Evolutionary conservation across 1,140 invertebrate species (phyloP).

Genomic region (Brachionus plicatilis): DNA sequence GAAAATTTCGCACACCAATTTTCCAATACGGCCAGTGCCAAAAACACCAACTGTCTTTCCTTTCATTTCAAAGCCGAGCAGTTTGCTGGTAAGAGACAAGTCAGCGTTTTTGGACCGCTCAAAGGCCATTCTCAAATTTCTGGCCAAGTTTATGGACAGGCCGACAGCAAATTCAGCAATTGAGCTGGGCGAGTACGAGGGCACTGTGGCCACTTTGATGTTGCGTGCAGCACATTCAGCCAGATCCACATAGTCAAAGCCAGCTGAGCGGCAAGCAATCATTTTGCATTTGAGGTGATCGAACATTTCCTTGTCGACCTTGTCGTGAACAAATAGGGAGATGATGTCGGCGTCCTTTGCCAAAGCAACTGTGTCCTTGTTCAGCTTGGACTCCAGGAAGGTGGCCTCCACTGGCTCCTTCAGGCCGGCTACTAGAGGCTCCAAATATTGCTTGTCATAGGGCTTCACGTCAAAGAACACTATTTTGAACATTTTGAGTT

Average conservation of each 20-base stretch:
- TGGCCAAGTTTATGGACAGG: background rate
- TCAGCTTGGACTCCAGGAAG: background rate
- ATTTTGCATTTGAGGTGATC: background rate
- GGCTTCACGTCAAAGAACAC: constrained; percentile 36
- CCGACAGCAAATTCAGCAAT: constrained; percentile 26
- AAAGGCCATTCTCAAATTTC: constrained; percentile 13
- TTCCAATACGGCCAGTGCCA: constrained; percentile 31
- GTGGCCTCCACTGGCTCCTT: background rate
- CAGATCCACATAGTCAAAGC: constrained; percentile 38
- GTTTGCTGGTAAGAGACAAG: background rate
- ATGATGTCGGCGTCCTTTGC: constrained; percentile 2
- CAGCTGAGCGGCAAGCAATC: constrained; percentile 28
- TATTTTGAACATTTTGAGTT: constrained; percentile 11
- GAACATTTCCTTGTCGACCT: constrained; percentile 18
- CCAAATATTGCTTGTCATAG: background rate
- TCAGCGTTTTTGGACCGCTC: background rate
- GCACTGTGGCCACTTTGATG: constrained; percentile 24
- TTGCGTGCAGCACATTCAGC: background rate
- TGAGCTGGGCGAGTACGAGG: constrained; percentile 1
- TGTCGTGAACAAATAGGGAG: constrained; percentile 32
- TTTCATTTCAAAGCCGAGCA: constrained; percentile 27
- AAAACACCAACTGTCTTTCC: constrained; percentile 31
- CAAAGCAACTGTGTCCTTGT: background rate
- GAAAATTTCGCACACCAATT: constrained; percentile 10
- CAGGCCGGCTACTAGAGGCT: background rate